These are phyloP conservation scores for Diglossa cyanea DNA, from an alignment of 2,797 vertebrate genomes.

Conservation along the genomic window DNA sequence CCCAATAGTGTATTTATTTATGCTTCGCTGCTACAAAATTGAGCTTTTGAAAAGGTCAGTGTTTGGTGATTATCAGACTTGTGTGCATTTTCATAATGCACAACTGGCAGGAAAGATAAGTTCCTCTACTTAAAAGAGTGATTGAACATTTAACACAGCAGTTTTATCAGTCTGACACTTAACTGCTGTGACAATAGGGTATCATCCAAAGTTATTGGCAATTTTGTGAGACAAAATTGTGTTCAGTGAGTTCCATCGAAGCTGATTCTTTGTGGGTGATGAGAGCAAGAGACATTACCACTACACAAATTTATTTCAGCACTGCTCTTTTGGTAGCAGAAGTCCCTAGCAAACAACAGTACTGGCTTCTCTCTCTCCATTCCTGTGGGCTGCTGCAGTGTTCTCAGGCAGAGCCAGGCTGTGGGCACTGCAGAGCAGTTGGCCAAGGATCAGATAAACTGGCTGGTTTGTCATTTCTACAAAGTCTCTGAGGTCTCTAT, in stretches of 20 bases:
- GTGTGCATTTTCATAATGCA: neutral
- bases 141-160: neutral
- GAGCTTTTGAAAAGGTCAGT: neutral
- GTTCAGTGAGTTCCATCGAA: neutral
- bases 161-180: neutral
- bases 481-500: neutral
- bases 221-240: neutral
- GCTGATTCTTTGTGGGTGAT: neutral
- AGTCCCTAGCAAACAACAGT: neutral
- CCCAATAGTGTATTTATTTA: neutral
- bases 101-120: neutral
- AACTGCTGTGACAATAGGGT: neutral
- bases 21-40: neutral
- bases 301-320: neutral
- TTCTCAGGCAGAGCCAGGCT: neutral
- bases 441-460: neutral
- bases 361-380: neutral
- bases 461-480: neutral
- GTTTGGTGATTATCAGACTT: neutral
- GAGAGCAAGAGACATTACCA: neutral
- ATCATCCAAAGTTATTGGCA: neutral
- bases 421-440: fast-evolving
- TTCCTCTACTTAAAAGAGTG: neutral
- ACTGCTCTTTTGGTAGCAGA: neutral
- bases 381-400: neutral